Evolutionary conservation across 2,113 vertebrate genomes (phyloP).

Genomic region (Panthera tigris): DNA sequence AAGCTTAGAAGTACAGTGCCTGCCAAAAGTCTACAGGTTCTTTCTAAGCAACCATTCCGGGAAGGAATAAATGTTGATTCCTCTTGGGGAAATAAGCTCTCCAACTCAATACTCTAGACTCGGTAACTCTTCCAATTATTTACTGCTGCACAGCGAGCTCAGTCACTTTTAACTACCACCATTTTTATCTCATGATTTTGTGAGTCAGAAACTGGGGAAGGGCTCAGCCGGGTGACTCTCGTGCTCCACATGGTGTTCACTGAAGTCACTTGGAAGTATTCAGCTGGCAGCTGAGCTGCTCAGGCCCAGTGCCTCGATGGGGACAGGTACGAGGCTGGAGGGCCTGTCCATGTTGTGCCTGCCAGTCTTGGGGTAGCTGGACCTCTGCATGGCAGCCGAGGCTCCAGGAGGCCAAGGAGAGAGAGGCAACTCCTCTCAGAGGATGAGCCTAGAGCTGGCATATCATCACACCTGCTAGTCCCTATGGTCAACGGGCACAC

Average conservation of each 20-base stretch:
- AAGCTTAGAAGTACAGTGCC: constrained; percentile 52
- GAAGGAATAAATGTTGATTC: constrained; percentile 1
- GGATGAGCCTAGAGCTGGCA: not conserved
- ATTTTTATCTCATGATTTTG: not conserved
- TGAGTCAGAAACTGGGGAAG: not conserved
- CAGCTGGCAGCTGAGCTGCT: not conserved
- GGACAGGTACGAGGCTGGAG: not conserved
- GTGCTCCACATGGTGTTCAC: not conserved
- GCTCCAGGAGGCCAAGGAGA: not conserved
- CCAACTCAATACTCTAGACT: not conserved
- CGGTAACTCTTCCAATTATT: not conserved
- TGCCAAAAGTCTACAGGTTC: constrained; percentile 56
- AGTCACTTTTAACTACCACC: not conserved
- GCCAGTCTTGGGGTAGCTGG: not conserved
- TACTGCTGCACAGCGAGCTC: not conserved
- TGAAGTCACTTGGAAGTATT: not conserved
- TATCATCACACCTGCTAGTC: not conserved
- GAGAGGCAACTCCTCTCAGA: not conserved
- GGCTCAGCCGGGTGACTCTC: not conserved
- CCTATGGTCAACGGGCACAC: not conserved
- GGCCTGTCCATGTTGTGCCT: not conserved
- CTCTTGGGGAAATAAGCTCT: not conserved
- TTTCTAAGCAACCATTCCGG: constrained; percentile 52
- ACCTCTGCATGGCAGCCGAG: not conserved
- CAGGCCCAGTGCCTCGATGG: not conserved